phyloP scores from a whole-genome alignment of 2,113 vertebrate species.

The Calyptomena viridis region DNA sequence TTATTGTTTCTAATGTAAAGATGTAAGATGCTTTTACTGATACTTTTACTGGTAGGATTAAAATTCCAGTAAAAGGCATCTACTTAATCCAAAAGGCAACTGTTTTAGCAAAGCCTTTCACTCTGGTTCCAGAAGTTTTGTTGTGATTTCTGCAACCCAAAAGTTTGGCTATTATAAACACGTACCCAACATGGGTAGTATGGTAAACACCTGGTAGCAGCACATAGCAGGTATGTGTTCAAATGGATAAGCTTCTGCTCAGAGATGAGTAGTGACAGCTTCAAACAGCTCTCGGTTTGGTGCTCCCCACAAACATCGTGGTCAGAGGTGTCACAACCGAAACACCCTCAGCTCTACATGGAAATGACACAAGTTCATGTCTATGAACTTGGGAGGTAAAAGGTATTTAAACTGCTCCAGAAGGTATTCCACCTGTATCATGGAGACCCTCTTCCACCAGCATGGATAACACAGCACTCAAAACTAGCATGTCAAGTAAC shows the following conservation, averaged over 20 bases:
- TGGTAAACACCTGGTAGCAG: background rate
- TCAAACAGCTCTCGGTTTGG: background rate
- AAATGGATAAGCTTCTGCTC: background rate
- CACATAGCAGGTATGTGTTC: background rate
- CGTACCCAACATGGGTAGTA: fast-evolving
- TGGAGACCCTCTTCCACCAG: background rate
- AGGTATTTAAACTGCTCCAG: background rate
- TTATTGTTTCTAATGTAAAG: background rate
- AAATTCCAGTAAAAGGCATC: background rate
- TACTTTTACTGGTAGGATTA: background rate
- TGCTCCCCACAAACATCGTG: fast-evolving
- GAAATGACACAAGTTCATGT: background rate
- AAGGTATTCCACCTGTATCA: background rate
- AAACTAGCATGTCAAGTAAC: background rate
- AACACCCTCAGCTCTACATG: background rate
- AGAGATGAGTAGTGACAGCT: background rate
- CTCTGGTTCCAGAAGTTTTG: background rate
- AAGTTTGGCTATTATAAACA: background rate
- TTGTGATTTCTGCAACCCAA: background rate
- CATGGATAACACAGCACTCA: background rate
- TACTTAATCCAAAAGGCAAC: background rate
- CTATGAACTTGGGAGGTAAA: background rate
- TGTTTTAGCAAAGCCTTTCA: background rate
- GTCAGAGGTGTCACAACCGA: background rate
- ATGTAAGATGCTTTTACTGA: background rate